A percentile compares a stretch with the other conserved stretches of the same genome.
These are phyloP conservation scores for Ochropacha duplaris DNA, from an alignment of 2,888 invertebrate genomes.

Conservation along the genomic window DNA sequence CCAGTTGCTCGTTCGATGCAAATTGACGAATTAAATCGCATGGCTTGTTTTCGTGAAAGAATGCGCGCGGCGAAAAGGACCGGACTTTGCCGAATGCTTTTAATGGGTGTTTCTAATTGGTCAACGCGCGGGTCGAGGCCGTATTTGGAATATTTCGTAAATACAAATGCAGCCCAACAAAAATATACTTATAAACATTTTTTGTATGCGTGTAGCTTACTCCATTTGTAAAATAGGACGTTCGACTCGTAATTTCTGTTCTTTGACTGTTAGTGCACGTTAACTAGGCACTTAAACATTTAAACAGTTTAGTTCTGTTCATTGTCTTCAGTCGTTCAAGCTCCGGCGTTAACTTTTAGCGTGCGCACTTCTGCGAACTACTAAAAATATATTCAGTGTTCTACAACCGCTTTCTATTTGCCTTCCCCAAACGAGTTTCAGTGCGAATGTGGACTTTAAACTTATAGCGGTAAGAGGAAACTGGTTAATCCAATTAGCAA, in stretches of 20 bases:
- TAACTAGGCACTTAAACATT: constrained; percentile 62
- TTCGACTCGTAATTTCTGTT: constrained; percentile 16
- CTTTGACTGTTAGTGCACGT: constrained; percentile 48
- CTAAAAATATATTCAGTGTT: constrained; percentile 74
- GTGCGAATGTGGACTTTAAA: constrained; percentile 44
- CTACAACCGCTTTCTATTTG: constrained; percentile 37
- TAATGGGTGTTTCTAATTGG: constrained; percentile 78
- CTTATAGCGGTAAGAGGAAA: not conserved
- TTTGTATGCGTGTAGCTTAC: constrained; percentile 1
- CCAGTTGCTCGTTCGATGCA: constrained; percentile 62
- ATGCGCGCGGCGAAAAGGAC: constrained; percentile 65
- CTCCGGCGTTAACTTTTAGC: constrained; percentile 63
- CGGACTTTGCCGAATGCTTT: constrained; percentile 56
- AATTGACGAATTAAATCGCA: constrained; percentile 70
- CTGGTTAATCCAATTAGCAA: constrained; percentile 31
- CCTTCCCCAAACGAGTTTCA: constrained; percentile 12
- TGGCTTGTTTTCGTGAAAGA: constrained; percentile 72
- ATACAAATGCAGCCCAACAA: constrained; percentile 17
- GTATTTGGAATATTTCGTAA: constrained; percentile 21
- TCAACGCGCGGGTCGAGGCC: constrained; percentile 62
- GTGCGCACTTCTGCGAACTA: constrained; percentile 68
- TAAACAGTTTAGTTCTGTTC: constrained; percentile 60
- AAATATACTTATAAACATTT: constrained; percentile 7
- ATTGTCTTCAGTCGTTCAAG: constrained; percentile 63
- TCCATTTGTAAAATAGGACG: constrained; percentile 9